Evolutionary conservation across 2,113 vertebrate species (phyloP).

Genomic region (Nannobrachium achirus): DNA sequence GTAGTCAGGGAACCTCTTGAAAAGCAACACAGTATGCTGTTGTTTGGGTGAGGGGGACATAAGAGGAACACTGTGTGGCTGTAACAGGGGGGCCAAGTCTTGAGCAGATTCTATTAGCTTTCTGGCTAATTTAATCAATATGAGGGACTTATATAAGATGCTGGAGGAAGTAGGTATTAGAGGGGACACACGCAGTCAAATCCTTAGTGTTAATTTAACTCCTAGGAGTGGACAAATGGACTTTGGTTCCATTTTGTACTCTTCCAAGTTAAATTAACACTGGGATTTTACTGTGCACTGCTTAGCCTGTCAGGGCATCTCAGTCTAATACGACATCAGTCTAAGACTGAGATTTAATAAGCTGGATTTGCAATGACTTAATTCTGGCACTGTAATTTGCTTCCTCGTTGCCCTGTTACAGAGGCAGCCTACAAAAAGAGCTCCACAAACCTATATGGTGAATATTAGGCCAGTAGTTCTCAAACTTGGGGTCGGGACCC

Average conservation of each 20-base stretch:
- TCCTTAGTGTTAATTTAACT: too few relatives aligned
- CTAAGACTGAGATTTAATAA: constrained; percentile 46
- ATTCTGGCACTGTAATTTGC: constrained; percentile 22
- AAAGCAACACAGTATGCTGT: constrained; percentile 51
- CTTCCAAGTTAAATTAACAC: too few relatives aligned
- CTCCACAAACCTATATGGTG: neutral
- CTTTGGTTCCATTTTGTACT: too few relatives aligned
- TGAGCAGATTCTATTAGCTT: constrained; percentile 63
- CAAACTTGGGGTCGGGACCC: too few relatives aligned
- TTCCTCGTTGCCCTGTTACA: constrained; percentile 35
- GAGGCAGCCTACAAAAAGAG: neutral
- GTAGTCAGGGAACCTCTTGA: constrained; percentile 44
- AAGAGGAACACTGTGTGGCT: constrained; percentile 54
- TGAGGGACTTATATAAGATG: constrained; percentile 59
- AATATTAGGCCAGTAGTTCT: neutral
- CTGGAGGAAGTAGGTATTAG: constrained; percentile 68
- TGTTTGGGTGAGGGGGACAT: constrained; percentile 45
- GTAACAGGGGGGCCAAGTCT: constrained; percentile 59
- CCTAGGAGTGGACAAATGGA: too few relatives aligned
- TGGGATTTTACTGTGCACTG: constrained; percentile 14
- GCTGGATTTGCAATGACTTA: constrained; percentile 34
- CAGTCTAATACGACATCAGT: constrained; percentile 60
- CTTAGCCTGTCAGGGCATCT: constrained; percentile 55
- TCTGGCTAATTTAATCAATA: constrained; percentile 67
- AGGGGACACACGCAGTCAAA: constrained; percentile 45